Evolutionary conservation across 1,140 invertebrate genomes (phyloP).

Genomic region (Periplaneta americana): DNA sequence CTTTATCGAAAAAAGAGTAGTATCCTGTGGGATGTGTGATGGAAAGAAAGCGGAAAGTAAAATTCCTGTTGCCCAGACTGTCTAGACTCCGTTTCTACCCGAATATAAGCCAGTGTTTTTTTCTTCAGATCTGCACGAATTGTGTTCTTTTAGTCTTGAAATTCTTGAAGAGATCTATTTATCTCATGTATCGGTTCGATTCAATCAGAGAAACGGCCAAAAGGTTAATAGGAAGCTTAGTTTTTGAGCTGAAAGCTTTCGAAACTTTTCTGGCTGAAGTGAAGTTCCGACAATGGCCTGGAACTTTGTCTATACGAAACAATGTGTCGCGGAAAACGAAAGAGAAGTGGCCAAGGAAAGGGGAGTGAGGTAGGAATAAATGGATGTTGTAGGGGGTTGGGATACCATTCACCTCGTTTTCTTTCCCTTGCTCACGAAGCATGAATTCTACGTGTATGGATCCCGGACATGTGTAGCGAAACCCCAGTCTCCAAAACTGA

Average conservation of each 20-base stretch:
- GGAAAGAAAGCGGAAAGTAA: not conserved
- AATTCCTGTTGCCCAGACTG: not conserved
- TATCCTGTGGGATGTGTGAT: not conserved
- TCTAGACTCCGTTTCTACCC: not conserved
- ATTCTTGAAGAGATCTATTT: not conserved
- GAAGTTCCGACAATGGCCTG: slow-evolving; percentile 1
- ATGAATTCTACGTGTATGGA: too few species aligned
- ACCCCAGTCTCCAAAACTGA: too few species aligned
- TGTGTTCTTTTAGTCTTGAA: not conserved
- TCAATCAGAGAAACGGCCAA: slow-evolving; percentile 4
- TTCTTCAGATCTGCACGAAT: not conserved
- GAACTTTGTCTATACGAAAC: slow-evolving; percentile 3
- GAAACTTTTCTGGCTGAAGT: not conserved
- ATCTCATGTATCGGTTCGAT: not conserved
- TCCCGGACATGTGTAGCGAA: too few species aligned
- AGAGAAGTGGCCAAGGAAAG: not conserved
- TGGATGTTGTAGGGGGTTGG: not conserved
- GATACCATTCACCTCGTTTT: not conserved
- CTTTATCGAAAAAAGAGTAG: too few species aligned
- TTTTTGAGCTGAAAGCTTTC: not conserved
- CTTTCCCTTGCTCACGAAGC: not conserved
- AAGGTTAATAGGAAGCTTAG: slow-evolving; percentile 6
- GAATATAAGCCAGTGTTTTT: not conserved
- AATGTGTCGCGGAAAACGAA: not conserved
- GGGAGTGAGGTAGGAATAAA: not conserved